Conservation (phyloP, 2,113 vertebrate species). For the Antechinus stuartii region DNA sequence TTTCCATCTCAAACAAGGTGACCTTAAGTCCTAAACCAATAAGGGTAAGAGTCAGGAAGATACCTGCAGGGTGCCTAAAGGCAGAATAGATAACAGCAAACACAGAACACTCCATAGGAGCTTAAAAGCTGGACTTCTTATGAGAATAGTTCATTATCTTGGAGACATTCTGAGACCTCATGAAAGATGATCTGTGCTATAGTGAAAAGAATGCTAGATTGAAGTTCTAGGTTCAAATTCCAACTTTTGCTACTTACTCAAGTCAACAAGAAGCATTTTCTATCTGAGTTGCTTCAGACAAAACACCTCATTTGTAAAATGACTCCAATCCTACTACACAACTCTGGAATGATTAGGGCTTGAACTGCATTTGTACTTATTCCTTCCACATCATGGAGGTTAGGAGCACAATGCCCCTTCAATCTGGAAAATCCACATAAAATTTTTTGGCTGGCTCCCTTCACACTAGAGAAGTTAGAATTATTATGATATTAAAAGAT, state of each 20-base stretch:
- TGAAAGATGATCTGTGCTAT: not conserved
- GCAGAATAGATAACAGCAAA: not conserved
- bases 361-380: not conserved
- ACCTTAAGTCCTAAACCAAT: not conserved
- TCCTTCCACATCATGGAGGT: not conserved
- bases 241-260: not conserved
- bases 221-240: not conserved
- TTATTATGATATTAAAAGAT: not conserved
- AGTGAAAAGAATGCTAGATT: not conserved
- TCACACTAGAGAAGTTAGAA: not conserved
- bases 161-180: not conserved
- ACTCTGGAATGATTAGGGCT: not conserved
- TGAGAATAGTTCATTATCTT: not conserved
- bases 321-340: not conserved
- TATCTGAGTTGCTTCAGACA: not conserved
- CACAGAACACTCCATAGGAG: not conserved
- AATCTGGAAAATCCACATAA: not conserved
- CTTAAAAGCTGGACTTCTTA: not conserved
- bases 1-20: slow-evolving; percentile 2
- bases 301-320: not conserved
- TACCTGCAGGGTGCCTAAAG: not conserved
- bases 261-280: not conserved
- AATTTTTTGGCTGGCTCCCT: not conserved
- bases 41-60: not conserved
- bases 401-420: not conserved